A percentile compares a stretch with the other conserved stretches of the same genome.
Evolutionary conservation across 2,797 vertebrate species (phyloP).

Genomic region (Sitta carolinensis): DNA sequence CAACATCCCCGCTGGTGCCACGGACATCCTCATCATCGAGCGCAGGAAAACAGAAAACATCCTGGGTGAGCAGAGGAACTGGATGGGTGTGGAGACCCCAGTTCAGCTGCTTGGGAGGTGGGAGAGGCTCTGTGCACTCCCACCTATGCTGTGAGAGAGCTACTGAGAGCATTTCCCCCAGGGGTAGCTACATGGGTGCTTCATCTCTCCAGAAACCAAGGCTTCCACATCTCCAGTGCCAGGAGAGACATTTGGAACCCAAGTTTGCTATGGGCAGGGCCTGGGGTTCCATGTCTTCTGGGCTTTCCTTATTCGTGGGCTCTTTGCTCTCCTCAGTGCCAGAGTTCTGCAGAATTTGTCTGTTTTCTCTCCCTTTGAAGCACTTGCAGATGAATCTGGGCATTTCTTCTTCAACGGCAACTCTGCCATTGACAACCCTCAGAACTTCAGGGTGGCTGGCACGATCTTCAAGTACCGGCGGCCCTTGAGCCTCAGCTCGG

Average conservation of each 20-base stretch:
- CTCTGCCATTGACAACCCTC: slow-evolving; percentile 86
- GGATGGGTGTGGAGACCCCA: neutral
- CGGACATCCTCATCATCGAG: slow-evolving; percentile 90
- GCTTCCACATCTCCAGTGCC: neutral
- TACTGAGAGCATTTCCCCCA: neutral
- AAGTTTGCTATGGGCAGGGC: fast-evolving
- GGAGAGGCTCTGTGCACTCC: neutral
- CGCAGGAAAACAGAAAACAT: slow-evolving; percentile 90
- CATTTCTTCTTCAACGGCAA: slow-evolving; percentile 91
- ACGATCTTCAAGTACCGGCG: slow-evolving; percentile 90
- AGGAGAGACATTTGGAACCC: neutral
- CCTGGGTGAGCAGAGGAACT: slow-evolving; percentile 74
- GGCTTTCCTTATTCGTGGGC: neutral
- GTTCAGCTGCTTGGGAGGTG: neutral
- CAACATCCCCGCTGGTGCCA: slow-evolving; percentile 86
- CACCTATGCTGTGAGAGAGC: neutral
- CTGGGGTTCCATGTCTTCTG: neutral
- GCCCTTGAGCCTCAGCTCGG: slow-evolving; percentile 79
- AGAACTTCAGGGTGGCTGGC: slow-evolving; percentile 88
- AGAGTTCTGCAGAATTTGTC: neutral
- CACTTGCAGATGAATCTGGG: slow-evolving; percentile 87
- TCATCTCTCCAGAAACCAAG: neutral
- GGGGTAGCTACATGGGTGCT: neutral
- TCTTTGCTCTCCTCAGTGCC: neutral
- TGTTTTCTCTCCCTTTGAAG: slow-evolving; percentile 64